Conservation (phyloP, 2,113 vertebrate species). For the Pagrus major region DNA sequence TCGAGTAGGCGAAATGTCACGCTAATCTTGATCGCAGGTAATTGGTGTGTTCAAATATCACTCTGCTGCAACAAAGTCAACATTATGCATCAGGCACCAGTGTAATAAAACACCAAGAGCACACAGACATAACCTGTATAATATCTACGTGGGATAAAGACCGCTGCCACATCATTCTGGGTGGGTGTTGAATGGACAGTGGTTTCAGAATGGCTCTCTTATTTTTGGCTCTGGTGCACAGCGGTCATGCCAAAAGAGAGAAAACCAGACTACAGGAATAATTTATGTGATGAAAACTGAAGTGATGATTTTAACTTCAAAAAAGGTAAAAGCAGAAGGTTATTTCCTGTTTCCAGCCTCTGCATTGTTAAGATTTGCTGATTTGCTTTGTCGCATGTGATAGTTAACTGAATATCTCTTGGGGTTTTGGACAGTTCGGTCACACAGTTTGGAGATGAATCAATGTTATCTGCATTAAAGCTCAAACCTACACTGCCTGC, state of each 20-base stretch:
- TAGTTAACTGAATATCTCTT: not conserved
- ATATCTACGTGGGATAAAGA: slow-evolving; percentile 63
- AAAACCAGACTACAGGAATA: slow-evolving; percentile 79
- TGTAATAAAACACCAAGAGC: slow-evolving; percentile 27
- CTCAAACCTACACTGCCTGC: not conserved
- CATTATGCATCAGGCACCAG: slow-evolving; percentile 20
- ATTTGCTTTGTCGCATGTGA: not conserved
- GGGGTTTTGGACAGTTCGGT: not conserved
- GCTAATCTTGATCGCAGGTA: slow-evolving; percentile 35
- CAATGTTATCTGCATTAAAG: not conserved
- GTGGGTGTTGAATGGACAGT: slow-evolving; percentile 74
- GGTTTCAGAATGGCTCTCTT: slow-evolving; percentile 79
- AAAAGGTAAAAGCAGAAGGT: slow-evolving; percentile 29
- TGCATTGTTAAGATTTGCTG: not conserved
- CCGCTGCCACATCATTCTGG: slow-evolving; percentile 78
- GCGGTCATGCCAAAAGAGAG: slow-evolving; percentile 73
- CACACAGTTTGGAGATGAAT: not conserved
- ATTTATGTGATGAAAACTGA: slow-evolving; percentile 80
- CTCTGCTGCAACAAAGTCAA: slow-evolving; percentile 45
- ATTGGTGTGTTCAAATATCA: slow-evolving; percentile 44
- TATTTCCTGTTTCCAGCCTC: not conserved
- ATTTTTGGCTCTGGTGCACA: slow-evolving; percentile 76
- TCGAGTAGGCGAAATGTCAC: not conserved
- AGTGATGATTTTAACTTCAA: slow-evolving; percentile 62
- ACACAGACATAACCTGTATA: slow-evolving; percentile 50